A percentile compares a stretch with the other conserved stretches of the same genome.
phyloP scores from a whole-genome alignment of 2,888 invertebrate genomes.

The Aporophyla lueneburgensis region DNA sequence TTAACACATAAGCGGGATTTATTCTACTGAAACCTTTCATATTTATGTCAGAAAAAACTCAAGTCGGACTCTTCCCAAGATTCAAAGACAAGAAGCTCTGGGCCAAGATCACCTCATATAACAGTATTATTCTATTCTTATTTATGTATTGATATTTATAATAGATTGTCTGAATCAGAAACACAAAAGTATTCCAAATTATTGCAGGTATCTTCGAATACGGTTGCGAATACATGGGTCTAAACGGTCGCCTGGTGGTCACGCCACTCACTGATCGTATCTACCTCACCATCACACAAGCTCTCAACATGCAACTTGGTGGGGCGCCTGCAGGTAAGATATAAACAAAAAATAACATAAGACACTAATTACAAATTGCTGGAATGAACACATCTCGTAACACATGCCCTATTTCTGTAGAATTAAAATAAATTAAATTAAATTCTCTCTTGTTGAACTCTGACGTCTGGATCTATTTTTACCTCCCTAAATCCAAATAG shows the following conservation, averaged over 20 bases:
- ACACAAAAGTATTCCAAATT: background rate
- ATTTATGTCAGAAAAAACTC: background rate
- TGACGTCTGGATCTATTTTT: background rate
- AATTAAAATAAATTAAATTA: too few relatives aligned
- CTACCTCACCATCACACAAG: slow-evolving; percentile 98
- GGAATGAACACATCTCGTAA: background rate
- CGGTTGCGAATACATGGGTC: slow-evolving; percentile 98
- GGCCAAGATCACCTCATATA: background rate
- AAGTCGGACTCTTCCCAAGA: too few relatives aligned
- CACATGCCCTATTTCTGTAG: background rate
- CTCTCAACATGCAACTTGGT: slow-evolving; percentile 97
- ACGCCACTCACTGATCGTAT: slow-evolving; percentile 98
- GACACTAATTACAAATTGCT: background rate
- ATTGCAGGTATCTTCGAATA: slow-evolving; percentile 94
- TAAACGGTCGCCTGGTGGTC: slow-evolving; percentile 97
- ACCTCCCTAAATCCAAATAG: background rate
- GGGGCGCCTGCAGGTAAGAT: slow-evolving; percentile 95
- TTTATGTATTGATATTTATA: background rate
- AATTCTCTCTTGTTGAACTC: background rate
- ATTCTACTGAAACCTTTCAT: background rate
- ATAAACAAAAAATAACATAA: background rate
- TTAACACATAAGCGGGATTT: too few relatives aligned
- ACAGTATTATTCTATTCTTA: background rate
- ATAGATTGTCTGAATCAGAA: background rate
- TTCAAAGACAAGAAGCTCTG: background rate